Base-by-base conservation (phyloP, 2,888 invertebrate genomes). In the Hirudinaria manillensis region DNA sequence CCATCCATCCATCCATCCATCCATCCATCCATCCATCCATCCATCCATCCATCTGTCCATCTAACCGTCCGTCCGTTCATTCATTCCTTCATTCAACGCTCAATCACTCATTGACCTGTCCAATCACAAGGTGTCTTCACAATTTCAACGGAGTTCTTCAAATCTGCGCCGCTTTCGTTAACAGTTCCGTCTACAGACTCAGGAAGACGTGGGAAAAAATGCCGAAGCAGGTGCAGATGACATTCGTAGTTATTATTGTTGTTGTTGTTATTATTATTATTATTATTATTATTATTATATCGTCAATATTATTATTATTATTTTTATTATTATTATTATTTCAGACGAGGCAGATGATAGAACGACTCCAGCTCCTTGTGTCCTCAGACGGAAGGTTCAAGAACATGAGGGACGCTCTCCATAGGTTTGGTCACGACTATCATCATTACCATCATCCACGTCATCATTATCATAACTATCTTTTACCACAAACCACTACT, bases 141-240 rank as follows among this genome's bases (percentile, higher is more conserved):
- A 94, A 94, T 86, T 94, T 93, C 86, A 94, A 94, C 83, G 94
- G 94, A 0, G 93, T 94, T 38, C 87, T 94, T 75, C 93, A 94
- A 86, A 91, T 94, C 45, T 93, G 93, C 83, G 93, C 94, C 0
- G 94, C 94, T 0, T 91, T 94, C 80, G 92, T 93, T 32, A 94
- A 93, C 85, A 92, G 91, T 67, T 91, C 93, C 0, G 90, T 94
- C 0, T 94, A 90, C 85, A 87, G 94, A 56, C 88, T 94, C 66
- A 93, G 93, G 87, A 93, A 93, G 84, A 94, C 94, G 0, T 94
- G 94, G 93, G 94, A 94, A 79, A 93, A 93, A 85, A 90, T 94
- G 3, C 92, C 93, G 0, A 94, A 93, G 32, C 67, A 74, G 74
- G 76, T 74, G n/a, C n/a, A n/a, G 45, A 45, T 10, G 6, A 45